These are phyloP conservation scores for Rhinolophus ferrumequinum DNA, from an alignment of 2,113 vertebrate species.

Conservation along the genomic window DNA sequence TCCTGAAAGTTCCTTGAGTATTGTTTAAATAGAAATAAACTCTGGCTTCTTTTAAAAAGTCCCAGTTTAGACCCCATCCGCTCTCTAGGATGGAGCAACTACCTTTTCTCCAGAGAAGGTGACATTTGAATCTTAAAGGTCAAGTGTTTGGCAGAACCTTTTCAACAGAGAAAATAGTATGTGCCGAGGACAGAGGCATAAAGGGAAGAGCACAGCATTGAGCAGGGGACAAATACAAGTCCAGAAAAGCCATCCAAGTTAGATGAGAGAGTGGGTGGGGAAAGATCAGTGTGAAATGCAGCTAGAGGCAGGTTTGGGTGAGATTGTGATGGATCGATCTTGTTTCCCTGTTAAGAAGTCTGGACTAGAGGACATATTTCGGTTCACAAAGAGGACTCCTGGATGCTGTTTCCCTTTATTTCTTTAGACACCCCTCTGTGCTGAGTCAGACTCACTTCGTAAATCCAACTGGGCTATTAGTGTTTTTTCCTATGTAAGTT, in stretches of 20 bases:
- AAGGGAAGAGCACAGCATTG: background rate
- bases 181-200: background rate
- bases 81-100: background rate
- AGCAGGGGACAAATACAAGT: background rate
- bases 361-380: background rate
- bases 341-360: background rate
- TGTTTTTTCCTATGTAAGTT: constrained; percentile 28
- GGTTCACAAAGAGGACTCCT: background rate
- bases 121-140: constrained; percentile 20
- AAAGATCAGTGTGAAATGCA: background rate
- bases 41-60: background rate
- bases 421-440: background rate
- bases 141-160: background rate
- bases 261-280: background rate
- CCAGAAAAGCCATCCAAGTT: background rate
- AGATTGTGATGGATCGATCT: background rate
- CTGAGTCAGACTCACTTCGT: constrained; percentile 29
- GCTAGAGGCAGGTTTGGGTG: background rate
- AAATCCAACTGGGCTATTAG: background rate
- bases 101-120: constrained; percentile 28
- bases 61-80: background rate
- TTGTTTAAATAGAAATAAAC: constrained; percentile 37
- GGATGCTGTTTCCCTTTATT: background rate
- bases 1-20: constrained; percentile 13
- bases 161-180: constrained; percentile 12